A percentile compares a stretch with the other conserved stretches of the same genome.
Evolutionary conservation across 2,888 invertebrate species (phyloP).

Genomic region (Patella depressa): DNA sequence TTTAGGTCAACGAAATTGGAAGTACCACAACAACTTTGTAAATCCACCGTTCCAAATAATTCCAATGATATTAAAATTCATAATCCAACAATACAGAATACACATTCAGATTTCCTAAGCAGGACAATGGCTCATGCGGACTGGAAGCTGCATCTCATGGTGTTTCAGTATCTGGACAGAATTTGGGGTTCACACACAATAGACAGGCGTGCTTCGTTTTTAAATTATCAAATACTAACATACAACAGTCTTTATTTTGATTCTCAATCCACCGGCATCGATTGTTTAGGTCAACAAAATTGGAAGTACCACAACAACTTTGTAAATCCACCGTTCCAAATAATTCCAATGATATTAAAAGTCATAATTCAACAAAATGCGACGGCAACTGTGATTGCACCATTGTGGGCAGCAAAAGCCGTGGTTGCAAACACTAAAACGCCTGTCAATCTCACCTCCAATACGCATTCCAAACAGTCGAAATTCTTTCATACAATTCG

Average conservation of each 20-base stretch:
- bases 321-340: conserved; percentile 4
- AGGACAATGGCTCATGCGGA: neutral
- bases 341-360: neutral
- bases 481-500: neutral
- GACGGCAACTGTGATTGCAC: conserved; percentile 1
- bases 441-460: neutral
- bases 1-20: conserved; percentile 1
- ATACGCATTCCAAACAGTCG: neutral
- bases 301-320: conserved; percentile 16
- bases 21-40: conserved; percentile 13
- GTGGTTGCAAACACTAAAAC: conserved; percentile 4
- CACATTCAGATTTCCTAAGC: neutral
- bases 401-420: neutral
- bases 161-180: conserved; percentile 8
- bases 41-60: conserved; percentile 9
- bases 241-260: conserved; percentile 9
- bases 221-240: neutral
- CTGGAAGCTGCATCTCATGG: conserved; percentile 1
- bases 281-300: neutral
- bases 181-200: conserved; percentile 15
- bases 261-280: neutral
- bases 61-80: neutral
- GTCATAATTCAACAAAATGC: neutral
- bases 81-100: neutral
- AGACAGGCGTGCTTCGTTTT: conserved; percentile 8